Base-by-base conservation (phyloP, 2,888 invertebrate genomes). In the Drosophila hawaiiensis region DNA sequence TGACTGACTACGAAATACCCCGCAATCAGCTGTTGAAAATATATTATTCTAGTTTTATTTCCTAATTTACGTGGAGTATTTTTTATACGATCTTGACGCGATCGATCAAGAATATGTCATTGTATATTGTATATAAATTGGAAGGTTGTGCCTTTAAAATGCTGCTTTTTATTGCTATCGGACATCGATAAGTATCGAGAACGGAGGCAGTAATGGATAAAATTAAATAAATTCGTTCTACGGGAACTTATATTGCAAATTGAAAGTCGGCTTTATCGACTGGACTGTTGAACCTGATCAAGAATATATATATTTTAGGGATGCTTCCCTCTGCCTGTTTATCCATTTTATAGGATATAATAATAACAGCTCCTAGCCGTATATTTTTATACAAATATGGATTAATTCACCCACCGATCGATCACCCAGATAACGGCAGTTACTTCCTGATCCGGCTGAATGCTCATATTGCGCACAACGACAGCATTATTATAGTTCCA, bases 401-500 rank as follows among this genome's bases (percentile, higher is more conserved):
- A 47, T 9, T 25, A 47, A 16, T 7, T 16, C 3, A 80, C 90
- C 61, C 81, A 95, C 95, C 95, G 94, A 79, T 95, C 94, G 54
- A 94, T 94, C 1, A 95, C 94, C 95, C 95, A 95, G 82, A 95
- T 94, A 53, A 95, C 94, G 50, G 92, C 93, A 9, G 94, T 95
- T 2, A 95, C 94, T 84, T 95, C 95, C 92, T 94, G 94, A 89
- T 95, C 94, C 67, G 94, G 93, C 76, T 95, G 95, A 28, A 96
- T 95, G 35, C 93, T 92, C 95, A 97, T 95, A 64, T 95, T 95
- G 75, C 96, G 94, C 73, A 97, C 91, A 83, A 97, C 97, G 10
- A 95, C 94, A 0, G 97, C 97, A 31, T 96, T 96, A 90, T 97
- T 97, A 90, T 97, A 97, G 92, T 97, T 97, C 98, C 98, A 98